phyloP scores from a whole-genome alignment of 2,888 invertebrate genomes.

The Standfussiana lucernea region DNA sequence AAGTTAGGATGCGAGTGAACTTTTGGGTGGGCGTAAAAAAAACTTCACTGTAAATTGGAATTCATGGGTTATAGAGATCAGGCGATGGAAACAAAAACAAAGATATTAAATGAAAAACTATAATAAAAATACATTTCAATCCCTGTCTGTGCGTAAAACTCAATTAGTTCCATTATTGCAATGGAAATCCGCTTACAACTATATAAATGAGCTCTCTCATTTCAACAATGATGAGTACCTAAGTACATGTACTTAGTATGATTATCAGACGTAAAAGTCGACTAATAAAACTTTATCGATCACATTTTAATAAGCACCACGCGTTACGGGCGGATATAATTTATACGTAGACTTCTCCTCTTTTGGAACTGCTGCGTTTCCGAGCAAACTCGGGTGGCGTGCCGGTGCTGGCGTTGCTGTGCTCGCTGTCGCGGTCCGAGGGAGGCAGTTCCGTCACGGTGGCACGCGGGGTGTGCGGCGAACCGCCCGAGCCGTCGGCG shows the following conservation, averaged over 20 bases:
- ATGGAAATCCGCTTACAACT: constrained; percentile 66
- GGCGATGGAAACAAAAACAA: constrained; percentile 18
- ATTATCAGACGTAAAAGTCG: constrained; percentile 52
- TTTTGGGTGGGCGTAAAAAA: no score
- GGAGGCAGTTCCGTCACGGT: constrained; percentile 76
- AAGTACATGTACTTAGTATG: constrained; percentile 60
- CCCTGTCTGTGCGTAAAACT: constrained; percentile 84
- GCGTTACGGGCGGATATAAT: constrained; percentile 51
- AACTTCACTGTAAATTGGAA: not conserved
- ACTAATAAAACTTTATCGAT: constrained; percentile 65
- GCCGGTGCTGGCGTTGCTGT: constrained; percentile 75
- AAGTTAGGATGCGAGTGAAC: no score
- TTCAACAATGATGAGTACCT: constrained; percentile 42
- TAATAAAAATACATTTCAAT: constrained; percentile 82
- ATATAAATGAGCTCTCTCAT: constrained; percentile 70
- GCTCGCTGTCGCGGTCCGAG: constrained; percentile 82
- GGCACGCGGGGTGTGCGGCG: constrained; percentile 71
- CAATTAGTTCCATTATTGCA: constrained; percentile 66
- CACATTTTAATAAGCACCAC: constrained; percentile 72
- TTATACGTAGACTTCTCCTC: constrained; percentile 88
- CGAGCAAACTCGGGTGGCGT: constrained; percentile 78
- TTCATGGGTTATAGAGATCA: not conserved
- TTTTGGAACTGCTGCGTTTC: constrained; percentile 81
- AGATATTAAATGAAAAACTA: constrained; percentile 67
- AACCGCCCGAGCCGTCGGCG: constrained; percentile 71